These are phyloP conservation scores for Drosophila repleta DNA, from an alignment of 1,140 invertebrate genomes.

Conservation along the genomic window DNA sequence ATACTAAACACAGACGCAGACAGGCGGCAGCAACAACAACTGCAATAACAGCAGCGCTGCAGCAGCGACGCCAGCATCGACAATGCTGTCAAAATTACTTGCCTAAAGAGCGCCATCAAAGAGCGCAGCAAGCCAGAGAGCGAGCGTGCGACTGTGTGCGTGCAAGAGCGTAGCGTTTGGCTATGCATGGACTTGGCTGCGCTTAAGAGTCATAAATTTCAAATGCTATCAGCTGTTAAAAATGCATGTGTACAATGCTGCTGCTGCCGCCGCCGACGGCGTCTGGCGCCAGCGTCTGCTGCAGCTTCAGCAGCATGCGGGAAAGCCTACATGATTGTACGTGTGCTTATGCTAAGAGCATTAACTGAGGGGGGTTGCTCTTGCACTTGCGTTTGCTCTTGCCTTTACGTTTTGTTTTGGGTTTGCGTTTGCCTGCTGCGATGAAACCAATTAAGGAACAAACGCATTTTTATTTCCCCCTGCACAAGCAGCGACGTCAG, in stretches of 20 bases:
- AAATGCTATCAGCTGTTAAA: conserved; percentile 74
- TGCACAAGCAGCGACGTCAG: not conserved
- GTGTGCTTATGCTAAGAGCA: conserved; percentile 28
- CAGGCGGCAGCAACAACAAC: conserved; percentile 22
- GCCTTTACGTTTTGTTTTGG: not conserved
- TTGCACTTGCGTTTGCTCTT: conserved; percentile 33
- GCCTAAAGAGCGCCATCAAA: conserved; percentile 25
- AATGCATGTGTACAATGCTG: conserved; percentile 49
- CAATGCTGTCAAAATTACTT: conserved; percentile 32
- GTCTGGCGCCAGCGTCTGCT: conserved; percentile 14
- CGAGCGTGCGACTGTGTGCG: not conserved
- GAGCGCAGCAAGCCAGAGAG: conserved; percentile 17
- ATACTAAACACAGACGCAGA: conserved; percentile 20
- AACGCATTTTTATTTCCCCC: conserved; percentile 55
- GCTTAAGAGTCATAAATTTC: conserved; percentile 61
- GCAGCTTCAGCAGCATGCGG: conserved; percentile 36
- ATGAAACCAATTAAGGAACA: conserved; percentile 61
- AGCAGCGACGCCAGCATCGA: conserved; percentile 2
- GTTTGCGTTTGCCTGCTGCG: conserved; percentile 6
- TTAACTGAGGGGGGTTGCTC: conserved; percentile 46
- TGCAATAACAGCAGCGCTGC: not conserved
- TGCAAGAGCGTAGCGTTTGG: conserved; percentile 18
- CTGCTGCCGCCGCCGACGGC: conserved; percentile 8
- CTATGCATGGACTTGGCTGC: conserved; percentile 16
- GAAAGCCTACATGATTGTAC: conserved; percentile 26